Evolutionary conservation across 1,140 invertebrate genomes (phyloP), one percentile per base, ranked within the genome.

Genomic region (Coptotermes formosanus): DNA sequence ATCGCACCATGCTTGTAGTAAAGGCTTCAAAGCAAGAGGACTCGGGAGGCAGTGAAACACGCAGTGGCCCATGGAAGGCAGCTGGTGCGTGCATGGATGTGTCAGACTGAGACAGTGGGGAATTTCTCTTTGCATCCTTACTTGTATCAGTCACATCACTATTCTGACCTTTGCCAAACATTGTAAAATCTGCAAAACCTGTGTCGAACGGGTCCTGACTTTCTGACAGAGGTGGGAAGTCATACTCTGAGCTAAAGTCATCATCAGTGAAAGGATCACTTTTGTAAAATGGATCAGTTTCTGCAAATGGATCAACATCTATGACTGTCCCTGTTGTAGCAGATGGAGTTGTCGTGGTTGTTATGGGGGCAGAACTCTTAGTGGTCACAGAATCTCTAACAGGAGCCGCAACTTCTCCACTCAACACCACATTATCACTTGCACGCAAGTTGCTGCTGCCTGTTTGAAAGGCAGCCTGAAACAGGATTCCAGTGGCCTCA

Each of bases 241-340:
- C 83, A 87, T 85, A 43, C 23, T 85, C 82, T 25, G 88, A 82
- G 21, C 87, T 86, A 88, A 93, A 93, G 86, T 91, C 90, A 2
- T 89, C 88, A 85, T 94, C 93, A 30, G 92, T 92, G 89, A 94
- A 94, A 12, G 94, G 94, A 89, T 94, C 94, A 45, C 92, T 92
- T 89, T 93, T 93, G 88, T 94, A 93, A 89, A 95, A 94, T 14
- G 94, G 94, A 92, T 95, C 95, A n/a, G 92, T 93, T 89, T 95
- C 93, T 55, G 92, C 94, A 90, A 95, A 95, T 25, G 94, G 94
- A 91, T 95, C 95, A 85, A 92, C 81, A 14, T 86, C 86, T 7
- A 52, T 3, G 25, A 23, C n/a, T 32, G 32, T 45, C 12, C 38
- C 32, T 52, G 32, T 75, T 82, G 82, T 25, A 6, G 30, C 25